Base-by-base conservation (phyloP, 2,113 vertebrate species). In the Psittacara wagleri region DNA sequence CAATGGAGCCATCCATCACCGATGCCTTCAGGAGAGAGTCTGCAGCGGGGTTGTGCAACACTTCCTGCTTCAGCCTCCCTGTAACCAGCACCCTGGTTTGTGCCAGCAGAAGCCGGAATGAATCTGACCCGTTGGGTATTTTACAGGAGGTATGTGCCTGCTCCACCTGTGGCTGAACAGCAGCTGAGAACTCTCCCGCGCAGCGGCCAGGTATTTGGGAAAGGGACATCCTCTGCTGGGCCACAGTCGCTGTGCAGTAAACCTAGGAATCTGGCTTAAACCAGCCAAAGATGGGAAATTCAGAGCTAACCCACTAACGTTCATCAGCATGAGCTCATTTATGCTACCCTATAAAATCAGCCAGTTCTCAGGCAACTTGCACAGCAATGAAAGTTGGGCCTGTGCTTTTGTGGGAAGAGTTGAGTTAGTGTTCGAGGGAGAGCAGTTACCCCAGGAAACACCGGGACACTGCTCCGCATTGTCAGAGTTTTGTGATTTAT, bases 1-100 rank as follows among this genome's bases (percentile, higher is more conserved):
- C 95, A 95, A 95, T 96, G 93, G 93, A 86, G 85, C 87, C 90
- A 96, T 96, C 93, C 94, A 92, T 97, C 96, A 96, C 37, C 9
- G 1, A 44, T 91, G 93, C 96, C 95, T 97, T 94, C 82, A 95
- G 94, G 95, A 95, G 81, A 62, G 90, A 94, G 92, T 80, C 92
- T 93, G 92, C 92, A 83, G 90, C 0, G 3, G 37, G 17, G 2
- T 95, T 96, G 92, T 95, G 94, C 92, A 96, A 96, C 4, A 3
- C 78, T 95, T 94, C 94, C 94, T 79, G 93, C 76, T 22, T 33
- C 5, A 62, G 94, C 86, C 14, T 37, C 86, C 51, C 91, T 92
- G 64, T 73, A 83, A 83, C 75, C 89, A 92, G 91, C 35, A 17
- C 66, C 88, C 95, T 29, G 86, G 39, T 49, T 77, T 54, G 82